Evolutionary conservation across 2,888 invertebrate species (phyloP).

Genomic region (Endotricha flammealis): DNA sequence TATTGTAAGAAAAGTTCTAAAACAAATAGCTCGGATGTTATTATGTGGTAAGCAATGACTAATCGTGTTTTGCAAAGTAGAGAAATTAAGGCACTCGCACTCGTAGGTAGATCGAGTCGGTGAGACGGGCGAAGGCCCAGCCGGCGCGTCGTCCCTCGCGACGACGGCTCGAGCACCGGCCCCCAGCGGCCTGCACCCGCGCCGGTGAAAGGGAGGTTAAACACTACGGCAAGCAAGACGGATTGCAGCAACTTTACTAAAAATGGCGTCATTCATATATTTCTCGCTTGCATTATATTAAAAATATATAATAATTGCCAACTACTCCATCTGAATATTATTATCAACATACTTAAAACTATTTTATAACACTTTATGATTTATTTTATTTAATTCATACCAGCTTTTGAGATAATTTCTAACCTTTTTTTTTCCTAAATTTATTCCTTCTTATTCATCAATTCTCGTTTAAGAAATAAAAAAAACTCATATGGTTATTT

Average conservation of each 20-base stretch:
- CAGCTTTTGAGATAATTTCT: too few species aligned
- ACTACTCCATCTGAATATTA: constrained; percentile 32
- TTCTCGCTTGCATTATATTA: constrained; percentile 61
- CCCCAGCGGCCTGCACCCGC: constrained; percentile 29
- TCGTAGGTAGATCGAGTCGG: constrained; percentile 15
- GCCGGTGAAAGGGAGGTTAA: constrained; percentile 73
- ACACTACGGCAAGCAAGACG: constrained; percentile 56
- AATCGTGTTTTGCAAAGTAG: constrained; percentile 7
- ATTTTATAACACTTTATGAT: too few species aligned
- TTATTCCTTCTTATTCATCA: too few species aligned
- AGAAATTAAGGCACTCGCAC: constrained; percentile 13
- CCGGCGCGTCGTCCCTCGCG: constrained; percentile 52
- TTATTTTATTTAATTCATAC: too few species aligned
- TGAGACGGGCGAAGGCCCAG: constrained; percentile 28
- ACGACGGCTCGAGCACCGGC: constrained; percentile 24
- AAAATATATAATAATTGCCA: constrained; percentile 48
- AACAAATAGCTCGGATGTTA: constrained; percentile 1
- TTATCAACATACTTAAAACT: too few species aligned
- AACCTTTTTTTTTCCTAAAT: too few species aligned
- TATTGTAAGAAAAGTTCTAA: too few species aligned
- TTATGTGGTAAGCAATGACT: constrained; percentile 10
- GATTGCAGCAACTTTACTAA: constrained; percentile 71
- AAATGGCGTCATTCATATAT: constrained; percentile 73
- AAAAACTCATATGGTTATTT: too few species aligned
- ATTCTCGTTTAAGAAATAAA: too few species aligned